These are phyloP conservation scores for Enteromius mattozi DNA, from an alignment of 2,797 vertebrate species.

Conservation along the genomic window DNA sequence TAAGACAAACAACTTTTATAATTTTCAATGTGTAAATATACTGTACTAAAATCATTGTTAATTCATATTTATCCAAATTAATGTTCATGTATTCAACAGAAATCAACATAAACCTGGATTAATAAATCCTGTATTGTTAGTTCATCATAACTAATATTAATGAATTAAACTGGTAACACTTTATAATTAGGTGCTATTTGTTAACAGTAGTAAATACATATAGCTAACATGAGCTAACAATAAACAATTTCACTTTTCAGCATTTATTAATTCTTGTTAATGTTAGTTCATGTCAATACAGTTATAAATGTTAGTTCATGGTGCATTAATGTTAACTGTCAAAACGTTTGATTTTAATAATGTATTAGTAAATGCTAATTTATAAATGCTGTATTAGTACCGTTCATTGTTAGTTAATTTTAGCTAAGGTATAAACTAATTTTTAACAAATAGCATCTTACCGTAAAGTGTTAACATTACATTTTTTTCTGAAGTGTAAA, in stretches of 20 bases:
- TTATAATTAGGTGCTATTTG: too few relatives aligned
- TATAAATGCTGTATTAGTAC: background rate
- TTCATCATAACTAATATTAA: background rate
- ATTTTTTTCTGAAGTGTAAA: background rate
- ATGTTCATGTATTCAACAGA: background rate
- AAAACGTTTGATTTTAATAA: background rate
- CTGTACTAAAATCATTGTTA: background rate
- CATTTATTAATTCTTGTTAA: background rate
- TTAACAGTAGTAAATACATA: too few relatives aligned
- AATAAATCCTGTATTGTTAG: slow-evolving; percentile 2
- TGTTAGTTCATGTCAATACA: background rate
- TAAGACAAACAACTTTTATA: background rate
- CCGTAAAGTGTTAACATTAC: background rate
- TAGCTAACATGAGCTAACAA: background rate
- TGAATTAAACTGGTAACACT: background rate
- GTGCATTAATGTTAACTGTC: background rate
- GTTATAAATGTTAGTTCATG: background rate
- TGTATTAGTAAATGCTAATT: background rate
- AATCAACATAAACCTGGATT: background rate
- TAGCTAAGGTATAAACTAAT: too few relatives aligned
- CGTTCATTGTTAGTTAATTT: too few relatives aligned
- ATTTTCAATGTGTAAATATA: background rate
- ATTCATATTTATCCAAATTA: too few relatives aligned
- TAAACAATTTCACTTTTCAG: background rate
- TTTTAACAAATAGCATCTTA: background rate